These are phyloP conservation scores for Orchesella cincta DNA, from an alignment of 1,140 invertebrate genomes.

Conservation along the genomic window DNA sequence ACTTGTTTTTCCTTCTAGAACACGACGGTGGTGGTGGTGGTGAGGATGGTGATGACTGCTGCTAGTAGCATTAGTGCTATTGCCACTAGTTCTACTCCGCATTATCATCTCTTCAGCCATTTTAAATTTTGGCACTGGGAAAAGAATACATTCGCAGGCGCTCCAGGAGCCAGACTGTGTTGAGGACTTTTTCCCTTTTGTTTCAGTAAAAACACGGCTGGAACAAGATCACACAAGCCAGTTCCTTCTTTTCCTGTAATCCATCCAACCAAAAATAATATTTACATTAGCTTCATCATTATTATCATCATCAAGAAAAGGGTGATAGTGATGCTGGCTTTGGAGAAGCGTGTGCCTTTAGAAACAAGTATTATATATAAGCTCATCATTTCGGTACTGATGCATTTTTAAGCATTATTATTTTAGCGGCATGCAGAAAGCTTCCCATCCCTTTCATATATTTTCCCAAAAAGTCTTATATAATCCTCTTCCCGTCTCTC, in stretches of 20 bases:
- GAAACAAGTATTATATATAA: background rate
- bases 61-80: background rate
- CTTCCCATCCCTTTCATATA: background rate
- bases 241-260: constrained; percentile 36
- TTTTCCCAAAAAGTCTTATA: too few relatives aligned
- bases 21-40: constrained; percentile 2
- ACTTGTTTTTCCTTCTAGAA: background rate
- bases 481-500: too few relatives aligned
- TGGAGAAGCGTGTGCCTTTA: background rate
- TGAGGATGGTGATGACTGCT: background rate
- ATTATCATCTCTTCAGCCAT: background rate
- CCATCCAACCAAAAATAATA: constrained; percentile 49
- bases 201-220: background rate
- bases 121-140: background rate
- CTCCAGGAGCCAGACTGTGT: too few relatives aligned
- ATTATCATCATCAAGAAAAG: too few relatives aligned
- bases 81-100: background rate
- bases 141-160: constrained; percentile 19
- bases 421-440: background rate
- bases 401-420: background rate
- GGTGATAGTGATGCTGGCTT: background rate
- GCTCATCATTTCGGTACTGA: background rate
- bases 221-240: background rate
- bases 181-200: background rate
- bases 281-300: constrained; percentile 41